Percentiles rank a stretch among this genome's conserved stretches.
Conservation (phyloP, 2,797 vertebrate species). For the Nasua narica region DNA sequence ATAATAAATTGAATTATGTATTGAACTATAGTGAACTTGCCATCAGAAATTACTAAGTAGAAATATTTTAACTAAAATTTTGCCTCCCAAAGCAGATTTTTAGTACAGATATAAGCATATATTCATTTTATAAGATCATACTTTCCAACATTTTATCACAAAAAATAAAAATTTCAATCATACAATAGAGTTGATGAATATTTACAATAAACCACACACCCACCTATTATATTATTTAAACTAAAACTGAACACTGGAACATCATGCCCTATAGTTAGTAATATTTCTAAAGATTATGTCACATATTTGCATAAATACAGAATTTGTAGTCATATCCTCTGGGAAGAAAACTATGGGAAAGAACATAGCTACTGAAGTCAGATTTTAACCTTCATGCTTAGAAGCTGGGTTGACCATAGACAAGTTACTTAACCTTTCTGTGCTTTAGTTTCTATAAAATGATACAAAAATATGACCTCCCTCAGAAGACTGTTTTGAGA, state of each 20-base stretch:
- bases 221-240: neutral
- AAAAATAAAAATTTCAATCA: neutral
- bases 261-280: neutral
- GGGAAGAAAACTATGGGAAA: neutral
- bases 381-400: neutral
- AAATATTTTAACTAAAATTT: slow-evolving; percentile 1
- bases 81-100: neutral
- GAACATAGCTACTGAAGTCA: neutral
- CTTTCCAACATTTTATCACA: neutral
- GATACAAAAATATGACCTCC: neutral
- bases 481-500: neutral
- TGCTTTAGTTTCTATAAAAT: neutral
- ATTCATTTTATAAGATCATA: neutral
- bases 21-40: neutral
- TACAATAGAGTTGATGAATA: neutral
- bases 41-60: neutral
- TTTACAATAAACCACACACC: neutral
- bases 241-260: neutral
- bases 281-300: neutral
- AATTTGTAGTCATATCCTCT: neutral
- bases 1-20: neutral
- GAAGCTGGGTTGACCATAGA: neutral
- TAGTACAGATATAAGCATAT: neutral
- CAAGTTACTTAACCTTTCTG: neutral
- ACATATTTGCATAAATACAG: neutral